phyloP scores from a whole-genome alignment of 2,888 invertebrate genomes.

The Polyommatus icarus region DNA sequence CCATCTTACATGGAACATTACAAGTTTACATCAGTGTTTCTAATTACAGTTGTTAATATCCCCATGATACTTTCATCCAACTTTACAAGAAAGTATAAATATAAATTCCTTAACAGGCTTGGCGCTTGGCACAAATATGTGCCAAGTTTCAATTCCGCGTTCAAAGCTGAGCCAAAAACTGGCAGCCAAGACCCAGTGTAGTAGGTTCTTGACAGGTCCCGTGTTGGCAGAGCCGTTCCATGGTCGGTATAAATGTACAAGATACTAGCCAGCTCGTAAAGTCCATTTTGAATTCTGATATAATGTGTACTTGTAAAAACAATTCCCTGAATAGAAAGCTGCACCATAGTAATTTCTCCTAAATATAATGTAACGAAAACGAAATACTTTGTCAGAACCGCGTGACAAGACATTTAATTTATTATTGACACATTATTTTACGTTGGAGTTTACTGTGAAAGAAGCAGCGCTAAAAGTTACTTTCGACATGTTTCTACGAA shows the following conservation, averaged over 20 bases:
- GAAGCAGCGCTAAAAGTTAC: too few species aligned
- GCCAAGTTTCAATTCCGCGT: slow-evolving; percentile 31
- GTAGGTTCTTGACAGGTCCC: slow-evolving; percentile 26
- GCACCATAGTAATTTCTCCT: neutral
- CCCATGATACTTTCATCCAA: neutral
- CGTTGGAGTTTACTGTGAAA: too few species aligned
- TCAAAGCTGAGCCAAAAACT: slow-evolving; percentile 30
- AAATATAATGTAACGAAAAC: too few species aligned
- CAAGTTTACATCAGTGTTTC: neutral
- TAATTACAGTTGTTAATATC: neutral
- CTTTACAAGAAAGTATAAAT: slow-evolving; percentile 14
- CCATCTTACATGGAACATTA: neutral
- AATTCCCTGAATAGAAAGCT: neutral
- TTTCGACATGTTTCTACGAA: too few species aligned
- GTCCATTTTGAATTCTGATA: neutral
- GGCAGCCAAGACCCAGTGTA: slow-evolving; percentile 23
- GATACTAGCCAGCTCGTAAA: neutral
- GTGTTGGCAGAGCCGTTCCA: slow-evolving; percentile 21
- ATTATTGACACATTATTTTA: too few species aligned
- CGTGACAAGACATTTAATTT: too few species aligned
- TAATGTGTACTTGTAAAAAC: neutral
- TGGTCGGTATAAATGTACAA: slow-evolving; percentile 20
- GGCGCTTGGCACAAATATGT: slow-evolving; percentile 29
- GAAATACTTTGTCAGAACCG: too few species aligned
- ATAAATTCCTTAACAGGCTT: slow-evolving; percentile 26